Base-by-base conservation (phyloP, 2,888 invertebrate species). In the Ligdia adustata region DNA sequence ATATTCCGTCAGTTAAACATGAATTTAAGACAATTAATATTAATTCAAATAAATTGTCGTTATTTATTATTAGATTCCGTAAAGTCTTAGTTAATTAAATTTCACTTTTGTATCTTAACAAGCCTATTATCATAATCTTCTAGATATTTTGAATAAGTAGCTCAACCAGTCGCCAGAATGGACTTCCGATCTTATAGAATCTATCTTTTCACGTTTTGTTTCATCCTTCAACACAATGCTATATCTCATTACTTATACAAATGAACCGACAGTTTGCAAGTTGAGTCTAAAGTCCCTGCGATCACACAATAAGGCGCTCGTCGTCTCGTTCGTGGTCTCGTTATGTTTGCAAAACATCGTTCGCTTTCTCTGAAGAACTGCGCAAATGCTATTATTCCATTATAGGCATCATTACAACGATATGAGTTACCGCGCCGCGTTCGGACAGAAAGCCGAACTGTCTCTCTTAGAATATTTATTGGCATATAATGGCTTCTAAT, bases 401-500 rank as follows among this genome's bases (percentile, higher is more conserved):
- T 82, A 82, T 68, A 64, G 73, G 74, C 70, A 78, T 79, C 77
- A 85, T 87, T 85, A 87, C 75, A 59, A 64, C 60, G 62, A 64
- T 71, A 72, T 83, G 79, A 88, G 75, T 86, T 87, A 86, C 80
- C 73, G 72, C 77, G 64, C 68, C 69, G 69, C 72, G 76, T 76
- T 69, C 66, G 69, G 78, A 81, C 73, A 80, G 78, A 85, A 77
- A 75, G 75, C 70, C 62, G 68, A 69, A 75, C 81, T 82, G 82
- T 84, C 86, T 83, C 77, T 66, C 80, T 71, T 61, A 61, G 67
- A 79, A 83, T 87, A 90, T 90, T 90, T 90, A 90, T 89, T 82
- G 82, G 77, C 82, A 77, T 75, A 85, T 90, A 90, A 90, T 90
- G 80, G 82, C 73, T 80, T 79, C 82, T 90, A 90, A 90, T 90